Percentiles rank a stretch among this genome's conserved stretches.
Conservation (phyloP, 2,888 invertebrate species). For the Rotaria macrura region DNA sequence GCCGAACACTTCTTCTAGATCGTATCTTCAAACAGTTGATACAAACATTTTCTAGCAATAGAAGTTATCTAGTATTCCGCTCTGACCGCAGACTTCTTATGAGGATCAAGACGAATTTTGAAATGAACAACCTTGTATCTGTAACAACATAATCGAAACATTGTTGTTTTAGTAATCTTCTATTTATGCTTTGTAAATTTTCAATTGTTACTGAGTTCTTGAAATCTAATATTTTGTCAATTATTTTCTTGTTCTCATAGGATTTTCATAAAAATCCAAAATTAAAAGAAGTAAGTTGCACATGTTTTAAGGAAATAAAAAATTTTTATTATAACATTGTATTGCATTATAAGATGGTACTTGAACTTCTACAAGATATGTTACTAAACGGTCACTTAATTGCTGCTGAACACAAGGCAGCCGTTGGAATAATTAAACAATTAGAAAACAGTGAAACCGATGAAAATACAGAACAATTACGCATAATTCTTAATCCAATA, state of each 20-base stretch:
- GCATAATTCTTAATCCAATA: not conserved
- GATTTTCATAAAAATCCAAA: slow-evolving; percentile 29
- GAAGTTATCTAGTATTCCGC: too few relatives aligned
- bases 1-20: too few relatives aligned
- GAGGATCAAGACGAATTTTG: too few relatives aligned
- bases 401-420: slow-evolving; percentile 53
- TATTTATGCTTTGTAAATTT: too few relatives aligned
- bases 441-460: not conserved
- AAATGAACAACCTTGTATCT: too few relatives aligned
- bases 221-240: not conserved
- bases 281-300: slow-evolving; percentile 24
- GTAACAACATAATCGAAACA: too few relatives aligned
- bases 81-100: too few relatives aligned
- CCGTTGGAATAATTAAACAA: slow-evolving; percentile 13
- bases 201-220: too few relatives aligned
- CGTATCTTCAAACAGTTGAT: too few relatives aligned
- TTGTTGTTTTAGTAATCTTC: too few relatives aligned
- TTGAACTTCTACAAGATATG: slow-evolving; percentile 17
- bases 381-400: slow-evolving; percentile 39
- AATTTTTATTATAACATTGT: not conserved
- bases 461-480: not conserved
- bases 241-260: not conserved
- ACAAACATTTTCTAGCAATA: too few relatives aligned
- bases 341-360: not conserved
- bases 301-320: not conserved